Evolutionary conservation across 2,888 invertebrate genomes (phyloP), one percentile per base, ranked within the genome.

Genomic region (Syrista parreyssii): DNA sequence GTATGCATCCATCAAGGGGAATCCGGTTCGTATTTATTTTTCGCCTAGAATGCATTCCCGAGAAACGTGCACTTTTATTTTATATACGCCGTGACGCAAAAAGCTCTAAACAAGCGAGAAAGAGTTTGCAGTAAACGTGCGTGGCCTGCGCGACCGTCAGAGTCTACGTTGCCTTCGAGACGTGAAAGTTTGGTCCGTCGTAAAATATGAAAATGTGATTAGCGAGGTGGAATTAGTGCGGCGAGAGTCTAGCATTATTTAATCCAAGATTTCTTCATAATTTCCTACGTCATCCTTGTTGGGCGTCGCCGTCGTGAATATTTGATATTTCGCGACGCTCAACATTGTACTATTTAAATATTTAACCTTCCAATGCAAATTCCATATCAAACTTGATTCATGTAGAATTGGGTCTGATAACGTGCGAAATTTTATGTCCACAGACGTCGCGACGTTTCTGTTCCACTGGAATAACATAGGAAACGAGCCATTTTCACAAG

Each of bases 151-250:
- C 23, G 55, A 55, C 1, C 23, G 55, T 55, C 55, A 55, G 23
- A 23, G 55, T 23, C 15, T 23, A 23, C 55, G 55, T 55, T 9
- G 55, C 23, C 23, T 55, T 55, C 9, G 55, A 55, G 55, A 23
- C 23, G 55, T 2, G 55, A 55, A 55, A 55, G 32, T 83, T 84
- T 84, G 81, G 79, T 78, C 78, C 78, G 78, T 81, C 81, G 82
- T 86, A 81, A 82, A 85, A 84, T 84, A 80, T 82, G 83, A 84
- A 81, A 82, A 82, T 75, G 74, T 81, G 78, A 81, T 82, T 81
- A 81, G 76, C 76, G 34, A 55, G 55, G 23, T 23, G 1, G 9
- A 55, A 23, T 55, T 1, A 23, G 55, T 55, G 55, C 2, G 23
- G 9, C 6, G 40, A 23, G 40, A 6, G 55, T 23, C 23, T 23